These are phyloP conservation scores for Cyprinus carpio DNA, from an alignment of 2,113 vertebrate species.

Conservation along the genomic window DNA sequence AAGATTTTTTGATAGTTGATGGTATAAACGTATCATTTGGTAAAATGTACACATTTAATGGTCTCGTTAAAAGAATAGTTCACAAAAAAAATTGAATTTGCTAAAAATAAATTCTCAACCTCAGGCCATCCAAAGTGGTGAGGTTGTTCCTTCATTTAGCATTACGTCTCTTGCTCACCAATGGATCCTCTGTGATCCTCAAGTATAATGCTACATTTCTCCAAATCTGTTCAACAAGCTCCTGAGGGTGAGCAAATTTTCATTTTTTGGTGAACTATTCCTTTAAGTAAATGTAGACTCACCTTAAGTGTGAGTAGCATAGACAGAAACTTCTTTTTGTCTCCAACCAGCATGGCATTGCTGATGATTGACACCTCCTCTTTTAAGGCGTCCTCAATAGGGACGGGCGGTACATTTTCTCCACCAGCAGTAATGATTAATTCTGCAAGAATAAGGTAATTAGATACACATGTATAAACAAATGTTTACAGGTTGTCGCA, in stretches of 20 bases:
- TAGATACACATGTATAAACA: background rate
- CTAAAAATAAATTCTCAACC: background rate
- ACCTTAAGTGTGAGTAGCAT: constrained; percentile 80
- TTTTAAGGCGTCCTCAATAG: constrained; percentile 75
- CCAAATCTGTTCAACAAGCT: background rate
- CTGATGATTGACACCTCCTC: constrained; percentile 73
- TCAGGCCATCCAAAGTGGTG: too few relatives aligned
- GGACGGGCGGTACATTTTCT: constrained; percentile 79
- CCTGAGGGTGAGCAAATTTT: background rate
- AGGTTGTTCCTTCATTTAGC: background rate
- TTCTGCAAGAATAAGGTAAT: constrained; percentile 61
- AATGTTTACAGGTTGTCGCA: background rate
- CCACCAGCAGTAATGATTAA: constrained; percentile 81
- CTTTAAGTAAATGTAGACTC: constrained; percentile 23
- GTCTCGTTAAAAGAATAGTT: background rate
- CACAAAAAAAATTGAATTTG: background rate
- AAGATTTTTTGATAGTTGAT: background rate
- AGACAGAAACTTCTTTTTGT: constrained; percentile 79
- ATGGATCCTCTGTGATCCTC: too few relatives aligned
- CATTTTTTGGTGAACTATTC: background rate
- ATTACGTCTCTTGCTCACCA: background rate
- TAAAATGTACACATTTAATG: background rate
- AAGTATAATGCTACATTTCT: background rate
- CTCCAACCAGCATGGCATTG: constrained; percentile 78
- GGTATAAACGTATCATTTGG: background rate